Evolutionary conservation across 1,140 invertebrate species (phyloP).

Genomic region (Eueides isabella): DNA sequence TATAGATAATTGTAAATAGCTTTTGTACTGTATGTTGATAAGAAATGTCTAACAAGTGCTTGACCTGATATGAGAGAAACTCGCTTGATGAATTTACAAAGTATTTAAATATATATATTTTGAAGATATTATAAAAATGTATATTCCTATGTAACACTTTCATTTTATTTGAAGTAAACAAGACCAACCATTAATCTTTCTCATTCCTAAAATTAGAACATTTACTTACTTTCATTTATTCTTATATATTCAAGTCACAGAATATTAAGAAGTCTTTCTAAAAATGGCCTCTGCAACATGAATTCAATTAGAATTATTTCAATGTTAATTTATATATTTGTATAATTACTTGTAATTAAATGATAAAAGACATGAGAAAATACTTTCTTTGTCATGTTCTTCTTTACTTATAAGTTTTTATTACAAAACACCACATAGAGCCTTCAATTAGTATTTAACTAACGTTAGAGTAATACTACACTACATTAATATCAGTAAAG

Average conservation of each 20-base stretch:
- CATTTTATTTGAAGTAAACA: not conserved
- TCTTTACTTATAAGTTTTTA: not conserved
- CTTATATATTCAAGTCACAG: not conserved
- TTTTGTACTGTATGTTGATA: not conserved
- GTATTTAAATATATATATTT: too few species aligned
- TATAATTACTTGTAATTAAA: too few species aligned
- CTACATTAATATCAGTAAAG: not conserved
- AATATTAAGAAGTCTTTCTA: not conserved
- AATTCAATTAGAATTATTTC: not conserved
- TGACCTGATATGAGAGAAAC: not conserved
- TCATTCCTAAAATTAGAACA: not conserved
- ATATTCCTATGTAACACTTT: not conserved
- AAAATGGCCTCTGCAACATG: not conserved
- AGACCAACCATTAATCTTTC: not conserved
- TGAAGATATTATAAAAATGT: too few species aligned
- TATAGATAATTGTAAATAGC: constrained; percentile 8
- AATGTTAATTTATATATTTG: not conserved
- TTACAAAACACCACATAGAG: not conserved
- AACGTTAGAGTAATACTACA: not conserved
- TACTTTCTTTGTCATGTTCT: too few species aligned
- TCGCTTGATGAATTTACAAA: not conserved
- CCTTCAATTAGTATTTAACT: not conserved
- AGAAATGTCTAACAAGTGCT: not conserved
- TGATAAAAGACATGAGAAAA: too few species aligned
- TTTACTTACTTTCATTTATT: not conserved